phyloP scores from a whole-genome alignment of 2,888 invertebrate genomes.

The Amphiduros pacificus region DNA sequence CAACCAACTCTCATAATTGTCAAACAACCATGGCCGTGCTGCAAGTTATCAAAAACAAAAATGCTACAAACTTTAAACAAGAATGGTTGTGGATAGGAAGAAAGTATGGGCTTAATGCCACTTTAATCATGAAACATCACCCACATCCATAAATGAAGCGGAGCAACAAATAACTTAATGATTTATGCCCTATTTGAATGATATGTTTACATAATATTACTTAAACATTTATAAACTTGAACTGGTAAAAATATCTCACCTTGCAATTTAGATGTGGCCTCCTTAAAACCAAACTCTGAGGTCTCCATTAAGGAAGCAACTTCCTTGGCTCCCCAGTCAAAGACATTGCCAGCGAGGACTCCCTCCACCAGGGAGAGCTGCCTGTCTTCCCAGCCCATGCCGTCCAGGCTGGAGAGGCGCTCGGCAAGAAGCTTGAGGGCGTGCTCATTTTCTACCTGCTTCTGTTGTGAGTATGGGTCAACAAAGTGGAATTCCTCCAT shows the following conservation, averaged over 20 bases:
- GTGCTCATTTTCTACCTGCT: slow-evolving; percentile 81
- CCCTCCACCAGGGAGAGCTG: slow-evolving; percentile 64
- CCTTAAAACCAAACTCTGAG: slow-evolving; percentile 73
- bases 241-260: too few relatives aligned
- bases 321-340: slow-evolving; percentile 96
- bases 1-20: slow-evolving; percentile 83
- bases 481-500: slow-evolving; percentile 88
- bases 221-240: too few relatives aligned
- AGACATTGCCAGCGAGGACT: slow-evolving; percentile 84
- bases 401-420: slow-evolving; percentile 73
- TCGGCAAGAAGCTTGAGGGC: slow-evolving; percentile 73
- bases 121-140: too few relatives aligned
- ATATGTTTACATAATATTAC: too few relatives aligned
- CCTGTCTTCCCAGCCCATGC: slow-evolving; percentile 63
- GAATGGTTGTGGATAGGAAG: not conserved
- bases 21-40: slow-evolving; percentile 86
- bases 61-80: not conserved
- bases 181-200: too few relatives aligned
- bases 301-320: slow-evolving; percentile 81
- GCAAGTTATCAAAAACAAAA: slow-evolving; percentile 13
- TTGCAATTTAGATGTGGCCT: slow-evolving; percentile 82
- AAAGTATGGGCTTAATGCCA: too few relatives aligned
- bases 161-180: too few relatives aligned
- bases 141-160: too few relatives aligned
- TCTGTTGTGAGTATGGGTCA: slow-evolving; percentile 83